Evolutionary conservation across 2,113 vertebrate genomes (phyloP).

Genomic region (Prunella himalayana): DNA sequence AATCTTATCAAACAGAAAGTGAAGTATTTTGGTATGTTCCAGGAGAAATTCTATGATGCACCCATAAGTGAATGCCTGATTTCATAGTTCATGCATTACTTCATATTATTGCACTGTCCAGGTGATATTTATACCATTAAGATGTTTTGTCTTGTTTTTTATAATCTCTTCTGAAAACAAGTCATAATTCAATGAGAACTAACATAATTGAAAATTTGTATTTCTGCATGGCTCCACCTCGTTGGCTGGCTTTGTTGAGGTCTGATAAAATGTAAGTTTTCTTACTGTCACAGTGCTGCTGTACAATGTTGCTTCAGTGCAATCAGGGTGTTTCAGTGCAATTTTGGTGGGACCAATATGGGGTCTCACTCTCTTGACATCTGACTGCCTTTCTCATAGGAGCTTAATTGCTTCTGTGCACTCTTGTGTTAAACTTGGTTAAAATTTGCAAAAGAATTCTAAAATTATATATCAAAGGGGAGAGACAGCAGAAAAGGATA

Average conservation of each 20-base stretch:
- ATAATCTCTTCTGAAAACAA: background rate
- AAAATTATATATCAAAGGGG: background rate
- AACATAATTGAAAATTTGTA: background rate
- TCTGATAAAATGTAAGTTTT: background rate
- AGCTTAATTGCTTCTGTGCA: background rate
- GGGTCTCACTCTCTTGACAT: background rate
- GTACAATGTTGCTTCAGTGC: background rate
- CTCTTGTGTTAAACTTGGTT: background rate
- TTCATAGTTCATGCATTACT: background rate
- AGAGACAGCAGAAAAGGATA: background rate
- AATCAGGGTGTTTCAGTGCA: background rate
- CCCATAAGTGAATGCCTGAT: background rate
- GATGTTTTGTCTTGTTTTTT: background rate
- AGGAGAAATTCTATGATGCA: background rate
- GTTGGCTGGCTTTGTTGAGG: background rate
- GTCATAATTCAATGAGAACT: background rate
- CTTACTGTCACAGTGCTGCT: background rate
- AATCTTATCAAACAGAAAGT: background rate
- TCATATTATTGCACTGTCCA: background rate
- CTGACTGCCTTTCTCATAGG: background rate
- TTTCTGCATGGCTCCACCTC: background rate
- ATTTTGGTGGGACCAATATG: background rate
- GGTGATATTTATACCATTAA: background rate
- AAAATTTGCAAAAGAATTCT: background rate
- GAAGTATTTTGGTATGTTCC: background rate